These are phyloP conservation scores for Solenopsis invicta DNA, from an alignment of 1,140 invertebrate species.

Conservation along the genomic window DNA sequence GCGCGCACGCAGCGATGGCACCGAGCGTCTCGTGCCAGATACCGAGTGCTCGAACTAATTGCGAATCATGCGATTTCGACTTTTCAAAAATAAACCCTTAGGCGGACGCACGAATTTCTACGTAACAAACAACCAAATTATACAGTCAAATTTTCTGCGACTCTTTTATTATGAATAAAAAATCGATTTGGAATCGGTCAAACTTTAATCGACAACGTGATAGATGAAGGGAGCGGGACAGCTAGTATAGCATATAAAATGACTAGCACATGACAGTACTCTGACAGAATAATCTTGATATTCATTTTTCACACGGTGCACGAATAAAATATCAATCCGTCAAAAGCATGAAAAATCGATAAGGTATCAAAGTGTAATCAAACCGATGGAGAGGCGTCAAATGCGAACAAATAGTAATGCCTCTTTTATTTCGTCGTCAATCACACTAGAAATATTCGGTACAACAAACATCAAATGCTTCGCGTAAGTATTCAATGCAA, in stretches of 20 bases:
- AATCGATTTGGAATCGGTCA: background rate
- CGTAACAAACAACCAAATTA: background rate
- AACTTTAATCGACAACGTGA: slow-evolving; percentile 39
- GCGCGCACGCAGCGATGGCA: background rate
- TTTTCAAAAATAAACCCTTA: background rate
- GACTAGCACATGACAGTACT: slow-evolving; percentile 45
- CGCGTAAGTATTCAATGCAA: slow-evolving; percentile 23
- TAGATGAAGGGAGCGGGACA: slow-evolving; percentile 26
- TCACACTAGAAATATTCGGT: slow-evolving; percentile 26
- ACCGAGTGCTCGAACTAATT: background rate
- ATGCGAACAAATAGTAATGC: slow-evolving; percentile 17
- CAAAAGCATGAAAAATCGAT: slow-evolving; percentile 45
- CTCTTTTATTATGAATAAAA: background rate
- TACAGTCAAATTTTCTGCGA: background rate
- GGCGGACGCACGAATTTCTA: background rate
- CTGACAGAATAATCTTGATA: slow-evolving; percentile 47
- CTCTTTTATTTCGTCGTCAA: slow-evolving; percentile 43
- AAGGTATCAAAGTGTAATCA: slow-evolving; percentile 54
- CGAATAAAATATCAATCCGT: slow-evolving; percentile 63
- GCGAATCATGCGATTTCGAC: background rate
- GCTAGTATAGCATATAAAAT: slow-evolving; percentile 22
- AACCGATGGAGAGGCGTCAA: slow-evolving; percentile 51
- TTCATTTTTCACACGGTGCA: slow-evolving; percentile 42
- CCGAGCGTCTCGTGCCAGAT: background rate
- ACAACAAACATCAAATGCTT: slow-evolving; percentile 23